phyloP scores from a whole-genome alignment of 2,113 vertebrate genomes.

The Ictidomys tridecemlineatus region DNA sequence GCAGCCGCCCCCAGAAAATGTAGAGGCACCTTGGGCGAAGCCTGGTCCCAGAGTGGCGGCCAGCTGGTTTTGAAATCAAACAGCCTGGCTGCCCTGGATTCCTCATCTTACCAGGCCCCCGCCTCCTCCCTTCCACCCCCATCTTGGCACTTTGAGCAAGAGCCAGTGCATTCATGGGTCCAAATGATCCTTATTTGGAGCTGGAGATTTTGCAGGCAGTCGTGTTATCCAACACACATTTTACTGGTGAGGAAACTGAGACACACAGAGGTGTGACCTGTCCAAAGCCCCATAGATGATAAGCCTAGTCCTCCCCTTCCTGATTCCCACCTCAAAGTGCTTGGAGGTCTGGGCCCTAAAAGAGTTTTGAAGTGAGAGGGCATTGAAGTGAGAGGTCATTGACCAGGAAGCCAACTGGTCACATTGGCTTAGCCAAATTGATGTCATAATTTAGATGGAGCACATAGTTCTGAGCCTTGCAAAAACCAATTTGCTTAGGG shows the following conservation, averaged over 20 bases:
- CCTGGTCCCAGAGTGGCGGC: neutral
- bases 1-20: neutral
- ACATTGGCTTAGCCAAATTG: neutral
- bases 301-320: neutral
- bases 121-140: neutral
- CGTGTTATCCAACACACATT: neutral
- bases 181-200: neutral
- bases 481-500: neutral
- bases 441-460: neutral
- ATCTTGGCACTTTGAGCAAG: neutral
- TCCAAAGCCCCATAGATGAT: neutral
- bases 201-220: neutral
- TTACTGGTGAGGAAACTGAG: conserved; percentile 22
- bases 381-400: neutral
- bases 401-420: neutral
- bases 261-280: neutral
- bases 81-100: neutral
- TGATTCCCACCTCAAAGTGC: neutral
- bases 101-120: neutral
- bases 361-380: neutral
- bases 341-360: neutral
- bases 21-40: fast-evolving
- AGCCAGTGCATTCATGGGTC: neutral
- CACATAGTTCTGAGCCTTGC: neutral
- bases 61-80: neutral